Evolutionary conservation across 2,888 invertebrate species (phyloP).

Genomic region (Gandaritis pyraliata): DNA sequence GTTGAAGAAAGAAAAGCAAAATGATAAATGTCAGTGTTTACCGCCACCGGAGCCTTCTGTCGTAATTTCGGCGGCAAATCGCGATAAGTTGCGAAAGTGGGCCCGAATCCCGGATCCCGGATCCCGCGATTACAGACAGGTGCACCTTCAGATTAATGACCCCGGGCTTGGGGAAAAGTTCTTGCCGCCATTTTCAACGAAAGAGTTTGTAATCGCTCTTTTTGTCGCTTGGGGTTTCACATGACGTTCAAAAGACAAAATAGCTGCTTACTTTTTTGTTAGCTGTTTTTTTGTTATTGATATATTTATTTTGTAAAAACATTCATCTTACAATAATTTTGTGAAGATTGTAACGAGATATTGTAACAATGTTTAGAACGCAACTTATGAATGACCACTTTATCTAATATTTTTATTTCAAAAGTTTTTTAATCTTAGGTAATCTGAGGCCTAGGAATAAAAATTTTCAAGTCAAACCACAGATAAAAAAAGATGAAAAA

Average conservation of each 20-base stretch:
- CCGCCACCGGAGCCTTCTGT: conserved; percentile 31
- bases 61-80: conserved; percentile 44
- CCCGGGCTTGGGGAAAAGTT: conserved; percentile 23
- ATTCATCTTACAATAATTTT: no score
- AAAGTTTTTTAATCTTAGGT: no score
- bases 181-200: conserved; percentile 21
- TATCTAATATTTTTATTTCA: no score
- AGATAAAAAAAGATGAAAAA: not conserved
- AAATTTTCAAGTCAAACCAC: not conserved
- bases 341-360: no score
- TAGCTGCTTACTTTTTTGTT: no score
- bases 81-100: conserved; percentile 44
- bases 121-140: conserved; percentile 54
- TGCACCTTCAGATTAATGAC: conserved; percentile 56
- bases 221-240: conserved; percentile 9
- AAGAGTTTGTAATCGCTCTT: conserved; percentile 23
- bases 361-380: no score
- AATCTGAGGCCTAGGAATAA: no score
- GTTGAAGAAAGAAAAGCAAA: conserved; percentile 33
- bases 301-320: no score
- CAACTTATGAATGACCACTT: no score
- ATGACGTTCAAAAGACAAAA: not conserved
- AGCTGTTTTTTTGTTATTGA: no score
- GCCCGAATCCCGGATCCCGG: conserved; percentile 38
- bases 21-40: conserved; percentile 39